Conservation (phyloP, 2,797 vertebrate genomes). For the Catamblyrhynchus diadema region DNA sequence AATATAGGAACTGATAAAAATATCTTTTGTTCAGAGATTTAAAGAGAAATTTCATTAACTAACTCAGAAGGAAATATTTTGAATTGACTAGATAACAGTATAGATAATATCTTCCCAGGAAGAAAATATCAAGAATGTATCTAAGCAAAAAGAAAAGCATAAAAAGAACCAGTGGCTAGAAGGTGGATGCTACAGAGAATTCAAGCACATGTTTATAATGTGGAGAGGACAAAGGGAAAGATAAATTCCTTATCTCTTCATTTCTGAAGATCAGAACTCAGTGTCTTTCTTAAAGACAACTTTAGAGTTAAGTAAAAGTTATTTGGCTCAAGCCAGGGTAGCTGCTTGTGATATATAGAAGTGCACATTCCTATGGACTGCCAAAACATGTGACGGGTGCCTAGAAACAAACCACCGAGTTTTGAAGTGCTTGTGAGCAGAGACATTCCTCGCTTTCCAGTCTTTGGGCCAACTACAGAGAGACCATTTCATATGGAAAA, state of each 20-base stretch:
- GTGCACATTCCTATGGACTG: conserved; percentile 32
- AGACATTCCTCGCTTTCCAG: conserved; percentile 10
- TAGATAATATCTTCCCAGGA: not conserved
- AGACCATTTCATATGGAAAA: conserved; percentile 22
- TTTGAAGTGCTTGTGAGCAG: conserved; percentile 16
- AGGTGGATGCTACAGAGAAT: not conserved
- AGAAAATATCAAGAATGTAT: not conserved
- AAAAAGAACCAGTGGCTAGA: not conserved
- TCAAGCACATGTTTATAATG: not conserved
- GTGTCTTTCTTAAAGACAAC: not conserved
- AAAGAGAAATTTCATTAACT: not conserved
- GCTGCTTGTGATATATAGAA: conserved; percentile 41
- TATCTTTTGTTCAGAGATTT: not conserved
- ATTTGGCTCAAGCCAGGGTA: conserved; percentile 7
- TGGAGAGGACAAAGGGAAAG: not conserved
- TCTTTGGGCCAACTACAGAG: not conserved
- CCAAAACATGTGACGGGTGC: conserved; percentile 41
- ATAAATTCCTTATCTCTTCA: not conserved
- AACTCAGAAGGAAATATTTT: not conserved
- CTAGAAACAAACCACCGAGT: conserved; percentile 26
- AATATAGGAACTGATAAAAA: not conserved
- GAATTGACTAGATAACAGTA: not conserved
- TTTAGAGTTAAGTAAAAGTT: not conserved
- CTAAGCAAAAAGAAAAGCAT: not conserved
- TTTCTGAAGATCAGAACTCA: not conserved